Conservation (phyloP, 2,797 vertebrate genomes). For the Sebastes diploproa region DNA sequence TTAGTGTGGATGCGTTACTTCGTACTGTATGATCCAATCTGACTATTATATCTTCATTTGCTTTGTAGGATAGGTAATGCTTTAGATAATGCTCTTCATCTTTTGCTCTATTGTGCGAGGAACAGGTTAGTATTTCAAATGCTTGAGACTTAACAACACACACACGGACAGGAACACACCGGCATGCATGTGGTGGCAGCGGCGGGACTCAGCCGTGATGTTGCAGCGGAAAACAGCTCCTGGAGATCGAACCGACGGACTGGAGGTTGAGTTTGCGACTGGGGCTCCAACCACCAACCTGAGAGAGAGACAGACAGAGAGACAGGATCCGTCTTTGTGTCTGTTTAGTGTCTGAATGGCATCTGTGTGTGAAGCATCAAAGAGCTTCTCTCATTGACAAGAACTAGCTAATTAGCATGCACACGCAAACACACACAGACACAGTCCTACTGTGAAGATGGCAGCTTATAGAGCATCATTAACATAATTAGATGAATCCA, state of each 20-base stretch:
- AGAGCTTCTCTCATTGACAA: slow-evolving; percentile 50
- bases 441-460: not conserved
- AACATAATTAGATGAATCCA: not conserved
- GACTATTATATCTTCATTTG: not conserved
- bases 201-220: slow-evolving; percentile 66
- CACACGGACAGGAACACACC: slow-evolving; percentile 78
- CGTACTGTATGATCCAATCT: not conserved
- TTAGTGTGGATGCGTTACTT: not conserved
- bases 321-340: slow-evolving; percentile 32
- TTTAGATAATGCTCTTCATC: not conserved
- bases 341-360: slow-evolving; percentile 46
- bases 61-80: not conserved
- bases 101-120: not conserved
- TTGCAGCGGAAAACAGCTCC: slow-evolving; percentile 89
- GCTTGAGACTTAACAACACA: not conserved
- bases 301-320: slow-evolving; percentile 18
- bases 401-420: slow-evolving; percentile 57
- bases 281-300: slow-evolving; percentile 94
- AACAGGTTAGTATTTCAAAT: not conserved
- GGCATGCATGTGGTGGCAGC: slow-evolving; percentile 83
- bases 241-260: slow-evolving; percentile 74
- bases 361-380: slow-evolving; percentile 63
- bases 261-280: slow-evolving; percentile 79
- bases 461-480: not conserved
- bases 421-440: not conserved